A percentile compares a stretch with the other conserved stretches of the same genome.
Evolutionary conservation across 1,140 invertebrate species (phyloP).

Genomic region (Drosophila nikananu): DNA sequence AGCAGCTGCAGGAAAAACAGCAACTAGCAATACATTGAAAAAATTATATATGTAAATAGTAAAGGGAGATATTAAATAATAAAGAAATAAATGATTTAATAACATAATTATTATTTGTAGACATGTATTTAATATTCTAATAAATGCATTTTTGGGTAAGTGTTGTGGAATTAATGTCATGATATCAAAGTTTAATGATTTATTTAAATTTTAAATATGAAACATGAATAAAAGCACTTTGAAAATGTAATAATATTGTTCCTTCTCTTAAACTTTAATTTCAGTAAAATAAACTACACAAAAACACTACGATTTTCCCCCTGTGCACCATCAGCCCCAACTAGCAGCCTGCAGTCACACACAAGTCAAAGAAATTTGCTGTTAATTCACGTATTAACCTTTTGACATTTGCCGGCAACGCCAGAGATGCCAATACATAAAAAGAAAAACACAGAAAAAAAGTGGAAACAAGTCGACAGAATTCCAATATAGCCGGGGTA

Average conservation of each 20-base stretch:
- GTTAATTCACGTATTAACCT: constrained; percentile 85
- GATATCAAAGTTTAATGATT: not conserved
- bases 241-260: too few species aligned
- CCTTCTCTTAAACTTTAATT: not conserved
- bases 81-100: not conserved
- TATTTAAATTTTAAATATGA: not conserved
- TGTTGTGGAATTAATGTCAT: not conserved
- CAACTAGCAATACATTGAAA: constrained; percentile 12
- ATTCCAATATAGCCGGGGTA: constrained; percentile 57
- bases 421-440: constrained; percentile 45
- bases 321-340: constrained; percentile 26
- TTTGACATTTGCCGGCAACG: constrained; percentile 82
- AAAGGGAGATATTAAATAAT: not conserved
- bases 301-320: not conserved
- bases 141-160: too few species aligned
- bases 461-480: constrained; percentile 76
- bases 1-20: constrained; percentile 68
- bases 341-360: constrained; percentile 64
- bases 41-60: not conserved
- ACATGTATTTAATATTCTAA: too few species aligned
- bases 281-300: not conserved
- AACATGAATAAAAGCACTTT: not conserved
- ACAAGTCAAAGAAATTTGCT: constrained; percentile 84
- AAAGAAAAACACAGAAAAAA: constrained; percentile 18
- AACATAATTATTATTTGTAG: not conserved